Base-by-base conservation (phyloP, 2,888 invertebrate genomes). In the Tetanocera ferruginea region DNA sequence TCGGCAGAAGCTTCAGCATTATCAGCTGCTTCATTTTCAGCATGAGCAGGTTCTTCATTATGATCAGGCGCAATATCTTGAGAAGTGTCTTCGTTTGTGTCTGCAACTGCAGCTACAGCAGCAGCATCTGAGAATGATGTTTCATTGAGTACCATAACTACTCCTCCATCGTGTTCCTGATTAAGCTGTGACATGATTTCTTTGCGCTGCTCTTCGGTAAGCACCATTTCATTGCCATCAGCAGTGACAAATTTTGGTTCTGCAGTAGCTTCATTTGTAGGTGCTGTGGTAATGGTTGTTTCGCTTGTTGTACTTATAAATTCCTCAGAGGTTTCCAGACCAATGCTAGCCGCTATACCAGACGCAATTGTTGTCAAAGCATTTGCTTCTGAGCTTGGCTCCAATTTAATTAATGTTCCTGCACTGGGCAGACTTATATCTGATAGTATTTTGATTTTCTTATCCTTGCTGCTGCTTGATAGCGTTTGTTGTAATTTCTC, bases 311-410 rank as follows among this genome's bases (percentile, higher is more conserved):
- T 43, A 34, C 49, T 78, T 43, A 70, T 64, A 11, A 78, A 51
- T 25, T 76, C 78, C 19, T 78, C 69, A 28, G 74, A 43, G 6
- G 34, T 37, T 49, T 67, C 69, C 81, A 93, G 88, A 28, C 91
- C 91, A 9, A 92, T 86, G 76, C 92, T 92, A 0, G 92, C 90
- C 0, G 92, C 92, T 78, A 93, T 91, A 0, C 92, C 92, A 62
- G 91, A 91, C 0, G 92, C 91, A 0, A 93, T 92, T 80, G 91
- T 91, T 73, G 89, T 91, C 74, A 93, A 86, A 1, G 91, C 91
- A 84, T 92, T 92, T 0, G 91, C 91, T 85, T 92, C 92, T 0
- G 92, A 91, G 66, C 91, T 91, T 1, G 91, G 76, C 34, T 84
- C 84, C 0, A 83, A 71, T 69, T 84, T 84, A 9, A 85, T 75